Evolutionary conservation across 2,888 invertebrate genomes (phyloP).

Genomic region (Cyrtodaria siliqua): DNA sequence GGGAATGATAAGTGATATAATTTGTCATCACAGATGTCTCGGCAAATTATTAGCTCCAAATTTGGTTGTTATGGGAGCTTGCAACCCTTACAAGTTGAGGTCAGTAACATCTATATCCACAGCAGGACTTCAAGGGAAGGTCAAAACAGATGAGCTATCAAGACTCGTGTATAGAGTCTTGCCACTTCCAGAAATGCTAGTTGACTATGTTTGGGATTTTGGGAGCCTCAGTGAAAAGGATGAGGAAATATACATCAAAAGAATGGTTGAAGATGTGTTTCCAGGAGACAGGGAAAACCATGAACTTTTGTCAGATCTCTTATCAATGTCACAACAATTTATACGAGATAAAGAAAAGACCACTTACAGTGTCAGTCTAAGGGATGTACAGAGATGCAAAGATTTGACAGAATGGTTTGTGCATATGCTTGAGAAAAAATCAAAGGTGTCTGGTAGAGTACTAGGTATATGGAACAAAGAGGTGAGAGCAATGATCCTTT

Average conservation of each 20-base stretch:
- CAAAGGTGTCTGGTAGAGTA: background rate
- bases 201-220: no score
- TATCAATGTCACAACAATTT: constrained; percentile 52
- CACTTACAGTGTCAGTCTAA: constrained; percentile 46
- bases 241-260: constrained; percentile 65
- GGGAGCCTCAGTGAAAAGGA: constrained; percentile 65
- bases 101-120: constrained; percentile 54
- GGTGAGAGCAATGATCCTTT: constrained; percentile 45
- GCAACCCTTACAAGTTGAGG: constrained; percentile 74
- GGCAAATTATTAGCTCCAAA: constrained; percentile 64
- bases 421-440: constrained; percentile 1
- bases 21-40: constrained; percentile 60
- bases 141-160: no score
- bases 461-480: constrained; percentile 21
- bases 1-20: no score
- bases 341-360: constrained; percentile 41
- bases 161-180: no score
- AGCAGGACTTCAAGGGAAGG: constrained; percentile 68
- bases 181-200: no score
- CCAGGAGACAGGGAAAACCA: background rate
- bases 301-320: constrained; percentile 27
- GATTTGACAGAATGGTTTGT: constrained; percentile 44
- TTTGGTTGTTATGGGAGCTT: constrained; percentile 68
- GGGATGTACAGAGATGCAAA: constrained; percentile 54
- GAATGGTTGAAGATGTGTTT: constrained; percentile 46